Evolutionary conservation across 2,888 invertebrate genomes (phyloP).

Genomic region (Pilophorus perplexus): DNA sequence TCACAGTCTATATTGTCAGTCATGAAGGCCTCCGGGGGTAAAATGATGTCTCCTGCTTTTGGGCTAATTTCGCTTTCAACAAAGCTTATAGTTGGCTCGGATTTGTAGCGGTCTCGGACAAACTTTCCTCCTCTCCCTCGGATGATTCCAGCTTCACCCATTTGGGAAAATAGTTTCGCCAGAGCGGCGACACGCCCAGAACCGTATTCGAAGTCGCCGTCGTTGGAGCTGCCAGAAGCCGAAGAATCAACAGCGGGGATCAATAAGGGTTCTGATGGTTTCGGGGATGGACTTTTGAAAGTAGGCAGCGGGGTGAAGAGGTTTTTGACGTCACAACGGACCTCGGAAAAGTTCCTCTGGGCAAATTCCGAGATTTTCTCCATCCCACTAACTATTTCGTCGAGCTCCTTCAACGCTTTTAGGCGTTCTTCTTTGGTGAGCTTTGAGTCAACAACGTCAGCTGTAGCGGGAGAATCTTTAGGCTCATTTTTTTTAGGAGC

Average conservation of each 20-base stretch:
- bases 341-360: conserved; percentile 43
- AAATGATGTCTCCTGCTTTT: conserved; percentile 45
- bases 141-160: conserved; percentile 53
- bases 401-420: conserved; percentile 49
- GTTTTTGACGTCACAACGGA: neutral
- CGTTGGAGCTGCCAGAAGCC: conserved; percentile 35
- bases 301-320: conserved; percentile 4
- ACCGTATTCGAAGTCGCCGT: conserved; percentile 54
- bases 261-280: conserved; percentile 48
- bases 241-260: conserved; percentile 52
- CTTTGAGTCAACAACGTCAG: conserved; percentile 18
- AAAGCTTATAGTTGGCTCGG: conserved; percentile 53
- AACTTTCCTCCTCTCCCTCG: conserved; percentile 48
- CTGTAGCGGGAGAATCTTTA: conserved; percentile 10
- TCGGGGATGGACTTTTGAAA: conserved; percentile 6
- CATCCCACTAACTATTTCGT: conserved; percentile 49
- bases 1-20: conserved; percentile 38
- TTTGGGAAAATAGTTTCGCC: conserved; percentile 63
- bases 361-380: conserved; percentile 45
- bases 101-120: conserved; percentile 46
- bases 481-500: neutral
- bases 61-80: conserved; percentile 41
- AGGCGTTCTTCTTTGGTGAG: conserved; percentile 49
- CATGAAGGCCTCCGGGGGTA: conserved; percentile 45
- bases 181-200: conserved; percentile 69